Percentiles rank a stretch among this genome's conserved stretches.
These are phyloP conservation scores for Larimichthys polyactis DNA, from an alignment of 2,113 vertebrate genomes.

Conservation along the genomic window DNA sequence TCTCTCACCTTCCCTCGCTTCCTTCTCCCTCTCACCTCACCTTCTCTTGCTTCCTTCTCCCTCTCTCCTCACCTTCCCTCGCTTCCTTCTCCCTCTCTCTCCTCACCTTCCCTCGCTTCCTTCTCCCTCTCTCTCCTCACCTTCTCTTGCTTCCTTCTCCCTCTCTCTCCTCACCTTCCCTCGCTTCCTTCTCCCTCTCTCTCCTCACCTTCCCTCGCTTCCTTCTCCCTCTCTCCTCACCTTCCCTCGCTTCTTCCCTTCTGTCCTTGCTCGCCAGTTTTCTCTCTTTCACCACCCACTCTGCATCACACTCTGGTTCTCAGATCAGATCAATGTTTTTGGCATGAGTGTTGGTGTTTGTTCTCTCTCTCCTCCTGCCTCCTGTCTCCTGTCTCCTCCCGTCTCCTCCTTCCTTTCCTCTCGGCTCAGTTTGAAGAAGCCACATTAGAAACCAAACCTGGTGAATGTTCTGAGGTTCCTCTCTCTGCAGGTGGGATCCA, in stretches of 20 bases:
- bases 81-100: too few relatives aligned
- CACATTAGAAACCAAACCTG: too few relatives aligned
- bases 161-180: not conserved
- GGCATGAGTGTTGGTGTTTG: not conserved
- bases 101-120: not conserved
- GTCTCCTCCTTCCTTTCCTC: not conserved
- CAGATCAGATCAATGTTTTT: not conserved
- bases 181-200: not conserved
- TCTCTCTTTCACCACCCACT: not conserved
- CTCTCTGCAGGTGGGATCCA: slow-evolving; percentile 88
- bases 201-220: too few relatives aligned
- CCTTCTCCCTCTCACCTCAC: too few relatives aligned
- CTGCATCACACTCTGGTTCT: not conserved
- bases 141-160: too few relatives aligned
- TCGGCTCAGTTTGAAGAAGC: not conserved
- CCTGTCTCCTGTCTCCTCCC: too few relatives aligned
- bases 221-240: too few relatives aligned
- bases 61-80: too few relatives aligned
- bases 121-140: not conserved
- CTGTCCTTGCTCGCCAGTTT: not conserved
- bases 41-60: not conserved
- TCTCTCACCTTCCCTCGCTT: too few relatives aligned
- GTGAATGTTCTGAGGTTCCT: too few relatives aligned
- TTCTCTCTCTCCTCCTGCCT: not conserved
- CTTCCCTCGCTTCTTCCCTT: too few relatives aligned